Evolutionary conservation across 1,140 invertebrate species (phyloP).

Genomic region (Vollenhovia emeryi): DNA sequence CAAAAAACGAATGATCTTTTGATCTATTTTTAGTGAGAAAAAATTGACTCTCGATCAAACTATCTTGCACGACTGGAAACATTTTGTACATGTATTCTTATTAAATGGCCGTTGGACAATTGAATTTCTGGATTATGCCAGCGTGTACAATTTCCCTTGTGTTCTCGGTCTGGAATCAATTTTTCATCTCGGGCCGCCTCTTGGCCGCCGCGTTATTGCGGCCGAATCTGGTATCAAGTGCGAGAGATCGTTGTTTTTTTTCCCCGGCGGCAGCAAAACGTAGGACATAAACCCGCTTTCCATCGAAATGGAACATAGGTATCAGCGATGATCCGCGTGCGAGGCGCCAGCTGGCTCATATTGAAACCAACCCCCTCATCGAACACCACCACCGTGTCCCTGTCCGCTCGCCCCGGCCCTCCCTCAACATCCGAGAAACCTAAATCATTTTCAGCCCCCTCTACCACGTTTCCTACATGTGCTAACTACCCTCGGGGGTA

Average conservation of each 20-base stretch:
- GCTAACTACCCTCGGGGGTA: slow-evolving; percentile 72
- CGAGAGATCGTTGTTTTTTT: slow-evolving; percentile 55
- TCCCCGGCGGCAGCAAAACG: slow-evolving; percentile 34
- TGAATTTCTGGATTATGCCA: slow-evolving; percentile 37
- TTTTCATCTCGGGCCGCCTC: slow-evolving; percentile 40
- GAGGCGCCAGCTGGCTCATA: slow-evolving; percentile 82
- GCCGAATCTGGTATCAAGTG: slow-evolving; percentile 67
- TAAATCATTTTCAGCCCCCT: slow-evolving; percentile 76
- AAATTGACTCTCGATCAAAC: neutral
- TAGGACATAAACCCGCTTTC: slow-evolving; percentile 66
- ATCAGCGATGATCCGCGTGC: slow-evolving; percentile 77
- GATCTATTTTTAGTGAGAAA: neutral
- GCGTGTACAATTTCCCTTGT: neutral
- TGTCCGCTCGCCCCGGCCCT: slow-evolving; percentile 47
- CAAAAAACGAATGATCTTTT: neutral
- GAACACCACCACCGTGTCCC: slow-evolving; percentile 63
- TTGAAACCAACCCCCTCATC: slow-evolving; percentile 77
- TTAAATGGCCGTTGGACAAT: slow-evolving; percentile 11
- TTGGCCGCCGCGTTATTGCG: slow-evolving; percentile 22
- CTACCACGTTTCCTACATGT: slow-evolving; percentile 61
- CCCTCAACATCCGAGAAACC: slow-evolving; percentile 70
- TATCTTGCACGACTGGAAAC: neutral
- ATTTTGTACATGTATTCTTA: neutral
- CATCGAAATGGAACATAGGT: slow-evolving; percentile 77
- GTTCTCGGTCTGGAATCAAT: slow-evolving; percentile 18